Evolutionary conservation across 2,797 vertebrate genomes (phyloP).

Genomic region (Sylvilagus floridanus): DNA sequence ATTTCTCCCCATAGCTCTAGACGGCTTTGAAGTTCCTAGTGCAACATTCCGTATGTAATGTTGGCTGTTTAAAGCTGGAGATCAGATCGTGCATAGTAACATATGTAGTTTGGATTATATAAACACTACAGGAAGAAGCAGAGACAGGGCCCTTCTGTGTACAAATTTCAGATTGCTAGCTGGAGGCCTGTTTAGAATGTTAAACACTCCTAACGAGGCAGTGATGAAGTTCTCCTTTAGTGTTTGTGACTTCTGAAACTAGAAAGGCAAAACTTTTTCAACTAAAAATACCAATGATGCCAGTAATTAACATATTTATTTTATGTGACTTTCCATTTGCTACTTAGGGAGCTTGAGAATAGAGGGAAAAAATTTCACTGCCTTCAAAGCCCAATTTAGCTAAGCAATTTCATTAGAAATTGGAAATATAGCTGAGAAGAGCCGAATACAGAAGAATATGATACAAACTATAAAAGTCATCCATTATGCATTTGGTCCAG

Average conservation of each 20-base stretch:
- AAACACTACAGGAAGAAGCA: slow-evolving; percentile 73
- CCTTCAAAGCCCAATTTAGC: slow-evolving; percentile 48
- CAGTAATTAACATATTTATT: slow-evolving; percentile 39
- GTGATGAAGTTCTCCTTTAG: slow-evolving; percentile 64
- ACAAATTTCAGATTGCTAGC: slow-evolving; percentile 77
- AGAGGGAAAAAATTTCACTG: background rate
- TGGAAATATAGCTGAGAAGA: slow-evolving; percentile 46
- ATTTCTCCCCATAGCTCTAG: slow-evolving; percentile 58
- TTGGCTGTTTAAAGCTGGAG: slow-evolving; percentile 68
- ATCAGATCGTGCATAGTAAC: slow-evolving; percentile 73
- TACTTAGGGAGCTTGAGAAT: slow-evolving; percentile 12
- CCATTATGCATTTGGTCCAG: background rate
- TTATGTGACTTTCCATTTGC: slow-evolving; percentile 54
- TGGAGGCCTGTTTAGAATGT: slow-evolving; percentile 63
- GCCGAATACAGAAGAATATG: slow-evolving; percentile 15
- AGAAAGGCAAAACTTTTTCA: slow-evolving; percentile 58
- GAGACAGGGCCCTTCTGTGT: slow-evolving; percentile 72
- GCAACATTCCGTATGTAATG: slow-evolving; percentile 64
- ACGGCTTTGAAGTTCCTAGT: slow-evolving; percentile 68
- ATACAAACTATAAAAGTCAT: slow-evolving; percentile 54
- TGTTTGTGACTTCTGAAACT: slow-evolving; percentile 65
- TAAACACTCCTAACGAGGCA: slow-evolving; percentile 64
- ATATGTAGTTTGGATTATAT: slow-evolving; percentile 70
- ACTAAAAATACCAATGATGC: slow-evolving; percentile 59
- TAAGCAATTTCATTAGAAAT: slow-evolving; percentile 54